These are phyloP conservation scores for Allophyes oxyacanthae DNA, from an alignment of 2,888 invertebrate genomes.

Conservation along the genomic window DNA sequence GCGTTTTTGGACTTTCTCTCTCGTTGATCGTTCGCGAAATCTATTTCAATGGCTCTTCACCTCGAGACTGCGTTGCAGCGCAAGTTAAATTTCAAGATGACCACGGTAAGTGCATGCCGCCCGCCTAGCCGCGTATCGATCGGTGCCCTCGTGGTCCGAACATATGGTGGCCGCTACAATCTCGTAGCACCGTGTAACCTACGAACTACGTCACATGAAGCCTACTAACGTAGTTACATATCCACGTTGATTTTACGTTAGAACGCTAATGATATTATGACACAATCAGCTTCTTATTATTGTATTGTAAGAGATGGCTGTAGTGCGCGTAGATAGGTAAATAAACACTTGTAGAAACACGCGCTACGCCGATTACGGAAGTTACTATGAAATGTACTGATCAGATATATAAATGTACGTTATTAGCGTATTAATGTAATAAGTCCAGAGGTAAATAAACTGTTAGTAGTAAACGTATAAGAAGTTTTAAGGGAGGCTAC, in stretches of 20 bases:
- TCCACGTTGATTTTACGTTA: slow-evolving; percentile 53
- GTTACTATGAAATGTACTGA: slow-evolving; percentile 1
- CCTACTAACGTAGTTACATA: slow-evolving; percentile 59
- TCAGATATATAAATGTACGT: slow-evolving; percentile 31
- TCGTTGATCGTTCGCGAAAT: slow-evolving; percentile 66
- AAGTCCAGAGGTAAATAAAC: slow-evolving; percentile 49
- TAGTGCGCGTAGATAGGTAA: slow-evolving; percentile 71
- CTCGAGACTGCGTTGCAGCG: slow-evolving; percentile 87
- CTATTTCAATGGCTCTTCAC: slow-evolving; percentile 80
- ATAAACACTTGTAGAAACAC: slow-evolving; percentile 82
- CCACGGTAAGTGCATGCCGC: slow-evolving; percentile 87
- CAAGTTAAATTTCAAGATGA: slow-evolving; percentile 88
- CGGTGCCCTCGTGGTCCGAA: slow-evolving; percentile 81
- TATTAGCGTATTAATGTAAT: slow-evolving; percentile 47
- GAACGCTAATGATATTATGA: slow-evolving; percentile 63
- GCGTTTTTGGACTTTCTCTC: slow-evolving; percentile 68
- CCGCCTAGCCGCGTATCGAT: slow-evolving; percentile 81
- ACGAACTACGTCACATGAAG: slow-evolving; percentile 67
- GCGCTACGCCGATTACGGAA: slow-evolving; percentile 57
- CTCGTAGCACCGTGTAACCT: slow-evolving; percentile 71
- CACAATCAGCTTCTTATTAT: slow-evolving; percentile 55
- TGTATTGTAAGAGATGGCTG: slow-evolving; percentile 47
- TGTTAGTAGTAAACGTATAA: slow-evolving; percentile 37
- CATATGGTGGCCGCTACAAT: slow-evolving; percentile 85
- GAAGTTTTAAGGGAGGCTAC: slow-evolving; percentile 4